A percentile compares a stretch with the other conserved stretches of the same genome.
These are phyloP conservation scores for Branchinecta lindahli DNA, from an alignment of 1,140 invertebrate species.

Conservation along the genomic window DNA sequence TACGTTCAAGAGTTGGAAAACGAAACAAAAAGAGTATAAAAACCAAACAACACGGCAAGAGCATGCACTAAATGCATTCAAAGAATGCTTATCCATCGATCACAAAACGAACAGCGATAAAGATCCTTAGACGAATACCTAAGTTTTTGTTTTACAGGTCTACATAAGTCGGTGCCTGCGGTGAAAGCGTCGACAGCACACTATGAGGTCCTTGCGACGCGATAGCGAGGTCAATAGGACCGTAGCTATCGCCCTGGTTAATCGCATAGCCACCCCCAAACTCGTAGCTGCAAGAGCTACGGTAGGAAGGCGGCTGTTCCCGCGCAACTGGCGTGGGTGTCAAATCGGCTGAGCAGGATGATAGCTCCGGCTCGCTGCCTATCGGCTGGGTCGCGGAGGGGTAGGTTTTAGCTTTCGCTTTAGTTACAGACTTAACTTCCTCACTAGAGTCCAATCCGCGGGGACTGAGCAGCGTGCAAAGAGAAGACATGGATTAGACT, in stretches of 20 bases:
- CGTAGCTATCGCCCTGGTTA: not conserved
- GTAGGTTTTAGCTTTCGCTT: too few relatives aligned
- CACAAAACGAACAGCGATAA: too few relatives aligned
- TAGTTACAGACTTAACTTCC: not conserved
- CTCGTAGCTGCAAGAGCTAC: not conserved
- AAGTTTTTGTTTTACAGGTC: conserved; percentile 48
- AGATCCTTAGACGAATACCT: too few relatives aligned
- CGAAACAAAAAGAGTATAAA: too few relatives aligned
- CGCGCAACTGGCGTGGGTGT: not conserved
- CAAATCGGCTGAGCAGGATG: not conserved
- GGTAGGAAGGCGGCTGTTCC: not conserved
- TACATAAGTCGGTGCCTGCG: conserved; percentile 78
- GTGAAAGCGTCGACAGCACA: conserved; percentile 34
- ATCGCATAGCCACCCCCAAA: not conserved
- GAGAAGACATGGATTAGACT: conserved; percentile 7
- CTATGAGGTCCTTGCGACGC: not conserved
- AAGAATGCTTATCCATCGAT: too few relatives aligned
- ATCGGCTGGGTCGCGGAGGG: too few relatives aligned
- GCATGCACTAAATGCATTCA: too few relatives aligned
- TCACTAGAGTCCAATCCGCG: not conserved
- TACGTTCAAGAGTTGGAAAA: too few relatives aligned
- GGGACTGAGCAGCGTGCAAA: conserved; percentile 2
- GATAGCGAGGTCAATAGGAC: conserved; percentile 1
- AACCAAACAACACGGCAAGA: too few relatives aligned
- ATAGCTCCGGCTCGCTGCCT: not conserved